Evolutionary conservation across 2,113 vertebrate genomes (phyloP), one percentile per base, ranked within the genome.

Genomic region (Rhinolophus ferrumequinum): DNA sequence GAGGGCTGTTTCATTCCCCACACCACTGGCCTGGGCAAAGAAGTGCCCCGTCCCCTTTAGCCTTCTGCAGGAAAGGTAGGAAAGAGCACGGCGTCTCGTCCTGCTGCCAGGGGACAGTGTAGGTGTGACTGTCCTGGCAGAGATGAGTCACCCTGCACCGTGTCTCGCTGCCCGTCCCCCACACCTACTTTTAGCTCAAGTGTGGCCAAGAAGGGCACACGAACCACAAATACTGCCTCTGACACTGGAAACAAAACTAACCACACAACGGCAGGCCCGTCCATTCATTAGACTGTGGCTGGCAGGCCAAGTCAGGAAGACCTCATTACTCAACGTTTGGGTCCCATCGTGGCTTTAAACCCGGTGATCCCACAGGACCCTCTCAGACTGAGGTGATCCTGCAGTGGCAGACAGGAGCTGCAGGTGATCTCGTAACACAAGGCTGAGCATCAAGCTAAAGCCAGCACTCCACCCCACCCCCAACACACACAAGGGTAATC

Each of bases 151-250:
- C 50, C 47, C 24, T 60, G 58, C 11, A 9, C 35, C 1, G 2
- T 0, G 58, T 66, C 94, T 79, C 21, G 0, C n/a, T 14, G 80
- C 52, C 80, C 13, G 2, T 22, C 87, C 38, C 80, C 47, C 41
- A 85, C 76, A 28, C 62, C 95, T 82, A 83, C 96, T 94, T 96
- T 90, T 92, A 93, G 96, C 94, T 81, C 60, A 14, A 41, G 56
- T 18, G 67, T 44, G 70, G 62, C 88, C 30, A 3, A 54, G 79
- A 35, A 67, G 47, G 26, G 77, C 70, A 26, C 54, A 8, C 0
- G 1, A 54, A 44, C 83, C 80, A 26, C 96, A 91, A 90, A 77
- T 7, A 13, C 22, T 0, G 12, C 75, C 84, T 95, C 41, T 26
- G 70, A 35, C 82, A 76, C n/a, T 3, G 54, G 77, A 89, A 87